Percentiles rank a stretch among this genome's conserved stretches.
These are phyloP conservation scores for Liasis olivaceus DNA, from an alignment of 2,797 vertebrate species.

Conservation along the genomic window DNA sequence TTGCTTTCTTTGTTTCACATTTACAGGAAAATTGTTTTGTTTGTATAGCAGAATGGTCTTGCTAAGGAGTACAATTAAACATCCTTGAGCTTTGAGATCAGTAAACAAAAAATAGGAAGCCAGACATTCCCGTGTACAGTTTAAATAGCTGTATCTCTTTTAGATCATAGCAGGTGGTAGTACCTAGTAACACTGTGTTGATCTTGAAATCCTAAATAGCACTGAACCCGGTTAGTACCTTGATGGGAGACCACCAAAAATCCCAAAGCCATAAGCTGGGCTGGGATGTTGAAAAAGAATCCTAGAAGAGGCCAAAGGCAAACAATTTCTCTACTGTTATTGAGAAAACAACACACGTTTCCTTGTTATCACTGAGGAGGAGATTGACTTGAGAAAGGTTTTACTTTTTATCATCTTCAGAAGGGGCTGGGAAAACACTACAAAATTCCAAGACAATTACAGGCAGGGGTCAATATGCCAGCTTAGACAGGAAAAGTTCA, in stretches of 20 bases:
- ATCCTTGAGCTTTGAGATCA: constrained; percentile 10
- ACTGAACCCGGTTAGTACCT: not conserved
- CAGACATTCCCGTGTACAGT: constrained; percentile 30
- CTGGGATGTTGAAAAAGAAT: not conserved
- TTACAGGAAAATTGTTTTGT: constrained; percentile 42
- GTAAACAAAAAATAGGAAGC: constrained; percentile 6
- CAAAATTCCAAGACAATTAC: constrained; percentile 19
- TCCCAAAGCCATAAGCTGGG: not conserved
- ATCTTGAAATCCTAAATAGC: not conserved
- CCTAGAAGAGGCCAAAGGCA: not conserved
- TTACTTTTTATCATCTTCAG: not conserved
- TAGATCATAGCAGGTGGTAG: not conserved
- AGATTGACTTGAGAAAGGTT: not conserved
- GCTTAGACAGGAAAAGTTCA: constrained; percentile 49
- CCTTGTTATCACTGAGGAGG: not conserved
- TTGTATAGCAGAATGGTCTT: constrained; percentile 25
- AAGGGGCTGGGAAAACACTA: constrained; percentile 16
- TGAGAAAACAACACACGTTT: not conserved
- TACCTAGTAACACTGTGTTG: not conserved
- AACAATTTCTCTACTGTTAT: not conserved
- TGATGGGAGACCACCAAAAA: not conserved
- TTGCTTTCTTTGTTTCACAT: constrained; percentile 19
- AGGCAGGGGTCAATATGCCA: constrained; percentile 33
- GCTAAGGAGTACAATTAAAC: constrained; percentile 9
- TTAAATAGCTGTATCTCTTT: constrained; percentile 12